Percentiles rank a stretch among this genome's conserved stretches.
phyloP scores from a whole-genome alignment of 2,888 invertebrate species.

The Latrodectus elegans region DNA sequence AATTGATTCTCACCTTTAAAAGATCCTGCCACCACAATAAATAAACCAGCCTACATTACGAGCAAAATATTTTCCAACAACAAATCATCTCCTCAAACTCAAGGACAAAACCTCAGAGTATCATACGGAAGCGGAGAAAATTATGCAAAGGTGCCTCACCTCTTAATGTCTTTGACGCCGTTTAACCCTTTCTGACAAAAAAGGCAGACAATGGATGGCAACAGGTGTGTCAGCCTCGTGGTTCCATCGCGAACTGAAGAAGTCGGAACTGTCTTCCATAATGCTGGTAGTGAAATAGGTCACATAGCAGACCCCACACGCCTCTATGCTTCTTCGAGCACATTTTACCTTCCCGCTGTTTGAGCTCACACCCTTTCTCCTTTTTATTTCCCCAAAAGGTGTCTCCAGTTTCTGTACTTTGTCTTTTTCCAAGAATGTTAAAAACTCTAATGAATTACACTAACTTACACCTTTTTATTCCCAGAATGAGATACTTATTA shows the following conservation, averaged over 20 bases:
- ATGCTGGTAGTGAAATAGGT: not conserved
- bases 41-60: too few relatives aligned
- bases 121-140: not conserved
- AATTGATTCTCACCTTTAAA: too few relatives aligned
- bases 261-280: not conserved
- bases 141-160: not conserved
- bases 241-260: slow-evolving; percentile 2
- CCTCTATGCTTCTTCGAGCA: not conserved
- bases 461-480: too few relatives aligned
- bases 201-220: not conserved
- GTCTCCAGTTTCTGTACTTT: too few relatives aligned
- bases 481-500: too few relatives aligned
- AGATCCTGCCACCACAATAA: too few relatives aligned
- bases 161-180: not conserved
- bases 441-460: too few relatives aligned
- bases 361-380: not conserved
- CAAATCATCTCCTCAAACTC: too few relatives aligned
- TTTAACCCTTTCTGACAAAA: not conserved
- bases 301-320: not conserved
- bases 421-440: too few relatives aligned
- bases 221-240: not conserved
- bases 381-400: not conserved
- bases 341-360: not conserved
- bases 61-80: too few relatives aligned
- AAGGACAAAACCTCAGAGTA: too few relatives aligned